Conservation (phyloP, 2,113 vertebrate genomes). For the Pseudolaguvia tuberculata region DNA sequence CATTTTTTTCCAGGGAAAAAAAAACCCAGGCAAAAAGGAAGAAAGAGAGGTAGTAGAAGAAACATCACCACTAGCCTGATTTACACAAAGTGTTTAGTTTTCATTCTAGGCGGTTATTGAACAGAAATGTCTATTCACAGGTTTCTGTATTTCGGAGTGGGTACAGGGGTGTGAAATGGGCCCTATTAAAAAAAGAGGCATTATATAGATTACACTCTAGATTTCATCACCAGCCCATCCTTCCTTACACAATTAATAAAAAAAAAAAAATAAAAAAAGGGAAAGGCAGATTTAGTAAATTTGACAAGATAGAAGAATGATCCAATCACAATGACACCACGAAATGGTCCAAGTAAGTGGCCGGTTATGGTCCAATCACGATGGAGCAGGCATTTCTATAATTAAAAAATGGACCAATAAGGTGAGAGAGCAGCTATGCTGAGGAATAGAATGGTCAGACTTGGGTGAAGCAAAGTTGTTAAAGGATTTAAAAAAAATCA, state of each 20-base stretch:
- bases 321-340: slow-evolving; percentile 58
- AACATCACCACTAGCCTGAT: not conserved
- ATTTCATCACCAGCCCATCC: no score
- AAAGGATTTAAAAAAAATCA: slow-evolving; percentile 63
- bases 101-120: no score
- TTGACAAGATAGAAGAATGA: slow-evolving; percentile 53
- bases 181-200: no score
- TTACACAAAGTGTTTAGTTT: no score
- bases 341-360: slow-evolving; percentile 43
- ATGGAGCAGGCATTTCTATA: slow-evolving; percentile 43
- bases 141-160: no score
- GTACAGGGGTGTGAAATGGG: no score
- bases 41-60: slow-evolving; percentile 27
- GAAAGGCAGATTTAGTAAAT: slow-evolving; percentile 41
- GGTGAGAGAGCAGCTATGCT: slow-evolving; percentile 58
- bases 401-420: slow-evolving; percentile 55
- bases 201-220: no score
- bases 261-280: slow-evolving; percentile 20
- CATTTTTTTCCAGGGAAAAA: slow-evolving; percentile 40
- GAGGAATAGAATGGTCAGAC: slow-evolving; percentile 57
- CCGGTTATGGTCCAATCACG: slow-evolving; percentile 44
- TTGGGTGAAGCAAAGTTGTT: slow-evolving; percentile 56
- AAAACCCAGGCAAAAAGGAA: slow-evolving; percentile 35
- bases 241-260: no score
- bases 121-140: no score